Percentiles rank a stretch among this genome's conserved stretches.
phyloP scores from a whole-genome alignment of 2,888 invertebrate genomes.

The Aethes cnicana region DNA sequence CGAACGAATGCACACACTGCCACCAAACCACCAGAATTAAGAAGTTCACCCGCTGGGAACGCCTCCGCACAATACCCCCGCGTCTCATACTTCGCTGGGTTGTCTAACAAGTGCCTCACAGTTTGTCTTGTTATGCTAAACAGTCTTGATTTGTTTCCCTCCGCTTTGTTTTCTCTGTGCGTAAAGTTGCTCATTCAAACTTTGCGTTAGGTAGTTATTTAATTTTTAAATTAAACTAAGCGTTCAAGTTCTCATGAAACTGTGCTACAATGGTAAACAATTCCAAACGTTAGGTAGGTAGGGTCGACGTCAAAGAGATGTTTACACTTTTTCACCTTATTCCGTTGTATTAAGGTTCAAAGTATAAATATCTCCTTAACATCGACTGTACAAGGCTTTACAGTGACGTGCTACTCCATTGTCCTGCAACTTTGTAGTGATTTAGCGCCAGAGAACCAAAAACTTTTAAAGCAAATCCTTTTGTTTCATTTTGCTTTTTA shows the following conservation, averaged over 20 bases:
- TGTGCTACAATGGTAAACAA: no score
- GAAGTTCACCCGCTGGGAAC: constrained; percentile 38
- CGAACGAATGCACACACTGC: constrained; percentile 56
- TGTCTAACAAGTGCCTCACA: constrained; percentile 53
- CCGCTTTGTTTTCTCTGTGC: constrained; percentile 49
- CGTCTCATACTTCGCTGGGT: constrained; percentile 48
- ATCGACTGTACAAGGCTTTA: no score
- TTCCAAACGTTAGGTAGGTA: no score
- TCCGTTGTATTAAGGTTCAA: no score
- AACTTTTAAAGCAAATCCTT: no score
- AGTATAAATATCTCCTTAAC: no score
- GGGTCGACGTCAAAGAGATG: no score
- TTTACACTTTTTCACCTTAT: no score
- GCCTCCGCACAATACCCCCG: constrained; percentile 36
- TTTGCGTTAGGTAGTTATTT: constrained; percentile 5
- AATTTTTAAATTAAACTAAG: constrained; percentile 17
- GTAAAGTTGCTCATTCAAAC: constrained; percentile 24
- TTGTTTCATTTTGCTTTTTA: no score
- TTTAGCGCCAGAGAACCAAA: no score
- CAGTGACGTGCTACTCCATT: no score
- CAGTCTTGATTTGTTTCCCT: constrained; percentile 56
- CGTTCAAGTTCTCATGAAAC: neutral
- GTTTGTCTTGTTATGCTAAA: constrained; percentile 61
- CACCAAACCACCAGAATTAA: constrained; percentile 44
- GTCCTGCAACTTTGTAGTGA: no score